Evolutionary conservation across 2,888 invertebrate species (phyloP).

Genomic region (Ptilodon capucinus): DNA sequence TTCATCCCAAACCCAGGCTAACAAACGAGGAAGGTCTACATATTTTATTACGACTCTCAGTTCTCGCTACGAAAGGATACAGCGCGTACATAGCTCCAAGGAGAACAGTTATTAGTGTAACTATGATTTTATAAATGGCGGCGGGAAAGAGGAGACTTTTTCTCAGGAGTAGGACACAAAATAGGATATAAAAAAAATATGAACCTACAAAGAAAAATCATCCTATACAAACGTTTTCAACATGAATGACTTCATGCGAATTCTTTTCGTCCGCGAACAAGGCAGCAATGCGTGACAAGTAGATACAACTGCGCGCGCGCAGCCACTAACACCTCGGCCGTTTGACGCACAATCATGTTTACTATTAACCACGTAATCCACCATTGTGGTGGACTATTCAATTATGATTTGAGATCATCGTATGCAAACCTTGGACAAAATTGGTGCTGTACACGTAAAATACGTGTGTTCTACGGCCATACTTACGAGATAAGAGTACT

Average conservation of each 20-base stretch:
- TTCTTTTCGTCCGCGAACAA: constrained; percentile 6
- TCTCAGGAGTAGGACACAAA: too few relatives aligned
- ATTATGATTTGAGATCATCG: not conserved
- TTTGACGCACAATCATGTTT: constrained; percentile 18
- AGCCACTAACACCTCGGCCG: not conserved
- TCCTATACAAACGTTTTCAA: constrained; percentile 58
- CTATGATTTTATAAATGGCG: too few relatives aligned
- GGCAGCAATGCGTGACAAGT: constrained; percentile 14
- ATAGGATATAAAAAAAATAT: too few relatives aligned
- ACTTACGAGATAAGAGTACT: too few relatives aligned
- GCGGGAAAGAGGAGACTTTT: too few relatives aligned
- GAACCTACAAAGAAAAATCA: constrained; percentile 23
- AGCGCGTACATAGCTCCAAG: too few relatives aligned
- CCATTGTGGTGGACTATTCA: constrained; percentile 2
- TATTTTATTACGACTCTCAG: too few relatives aligned
- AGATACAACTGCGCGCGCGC: not conserved
- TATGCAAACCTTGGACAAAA: not conserved
- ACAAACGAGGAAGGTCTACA: too few relatives aligned
- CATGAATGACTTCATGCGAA: constrained; percentile 67
- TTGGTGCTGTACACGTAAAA: not conserved
- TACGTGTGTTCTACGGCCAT: too few relatives aligned
- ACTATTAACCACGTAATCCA: constrained; percentile 13
- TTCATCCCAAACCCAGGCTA: too few relatives aligned
- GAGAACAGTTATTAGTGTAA: too few relatives aligned
- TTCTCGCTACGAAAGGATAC: too few relatives aligned